Conservation (phyloP, 2,797 vertebrate species). For the Simalia tracyae region DNA sequence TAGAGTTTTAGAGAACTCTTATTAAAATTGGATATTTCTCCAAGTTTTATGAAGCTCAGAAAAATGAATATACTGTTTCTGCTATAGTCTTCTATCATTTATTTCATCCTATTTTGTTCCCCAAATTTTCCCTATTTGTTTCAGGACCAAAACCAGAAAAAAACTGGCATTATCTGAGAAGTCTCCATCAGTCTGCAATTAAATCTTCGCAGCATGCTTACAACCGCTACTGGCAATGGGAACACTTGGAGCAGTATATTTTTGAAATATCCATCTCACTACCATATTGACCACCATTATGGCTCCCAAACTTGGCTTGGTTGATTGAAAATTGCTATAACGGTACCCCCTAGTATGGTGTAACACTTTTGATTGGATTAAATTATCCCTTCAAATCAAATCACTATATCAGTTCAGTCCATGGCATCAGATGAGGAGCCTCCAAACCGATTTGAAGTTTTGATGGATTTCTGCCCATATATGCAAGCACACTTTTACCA, state of each 20-base stretch:
- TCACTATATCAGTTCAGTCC: not conserved
- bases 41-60: not conserved
- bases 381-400: not conserved
- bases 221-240: not conserved
- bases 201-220: not conserved
- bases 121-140: not conserved
- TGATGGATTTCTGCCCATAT: not conserved
- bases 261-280: slow-evolving; percentile 24
- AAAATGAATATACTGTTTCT: not conserved
- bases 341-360: not conserved
- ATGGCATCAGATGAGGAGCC: not conserved
- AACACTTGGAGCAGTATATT: not conserved
- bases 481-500: not conserved
- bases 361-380: slow-evolving; percentile 21
- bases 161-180: not conserved
- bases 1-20: not conserved
- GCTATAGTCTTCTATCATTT: not conserved
- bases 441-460: not conserved
- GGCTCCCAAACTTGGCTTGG: slow-evolving; percentile 17
- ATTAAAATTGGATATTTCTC: not conserved
- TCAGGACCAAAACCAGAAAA: not conserved
- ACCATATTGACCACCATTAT: slow-evolving; percentile 21
- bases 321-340: slow-evolving; percentile 26
- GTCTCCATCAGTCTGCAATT: not conserved
- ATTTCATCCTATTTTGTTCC: not conserved